Percentiles rank a stretch among this genome's conserved stretches.
Evolutionary conservation across 2,113 vertebrate species (phyloP).

Genomic region (Brevimyrus niger): DNA sequence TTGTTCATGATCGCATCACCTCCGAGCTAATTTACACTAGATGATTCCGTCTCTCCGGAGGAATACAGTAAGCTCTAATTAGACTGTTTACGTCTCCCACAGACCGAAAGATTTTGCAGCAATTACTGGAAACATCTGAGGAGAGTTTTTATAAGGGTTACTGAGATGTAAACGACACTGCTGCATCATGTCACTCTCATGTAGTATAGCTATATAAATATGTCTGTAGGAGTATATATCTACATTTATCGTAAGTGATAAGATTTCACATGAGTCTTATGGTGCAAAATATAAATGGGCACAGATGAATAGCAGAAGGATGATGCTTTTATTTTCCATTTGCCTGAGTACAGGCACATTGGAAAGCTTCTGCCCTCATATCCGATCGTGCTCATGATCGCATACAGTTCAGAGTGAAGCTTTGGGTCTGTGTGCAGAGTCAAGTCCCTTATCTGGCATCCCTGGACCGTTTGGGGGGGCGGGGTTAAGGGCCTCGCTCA

Average conservation of each 20-base stretch:
- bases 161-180: conserved; percentile 35
- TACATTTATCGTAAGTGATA: background rate
- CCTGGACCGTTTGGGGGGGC: background rate
- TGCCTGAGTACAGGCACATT: background rate
- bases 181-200: no score
- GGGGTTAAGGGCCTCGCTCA: background rate
- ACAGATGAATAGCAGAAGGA: background rate
- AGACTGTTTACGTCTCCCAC: conserved; percentile 44
- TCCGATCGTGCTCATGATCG: background rate
- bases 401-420: background rate
- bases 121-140: conserved; percentile 44
- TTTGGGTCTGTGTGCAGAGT: background rate
- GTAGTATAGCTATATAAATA: background rate
- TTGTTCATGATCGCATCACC: conserved; percentile 38
- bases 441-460: background rate
- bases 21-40: conserved; percentile 41
- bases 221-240: background rate
- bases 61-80: conserved; percentile 49
- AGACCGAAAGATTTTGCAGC: conserved; percentile 36
- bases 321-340: background rate
- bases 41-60: conserved; percentile 44
- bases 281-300: background rate
- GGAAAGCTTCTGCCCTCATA: background rate
- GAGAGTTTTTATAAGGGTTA: conserved; percentile 38
- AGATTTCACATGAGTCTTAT: background rate